These are phyloP conservation scores for Raja brachyura DNA, from an alignment of 2,113 vertebrate genomes.

Conservation along the genomic window DNA sequence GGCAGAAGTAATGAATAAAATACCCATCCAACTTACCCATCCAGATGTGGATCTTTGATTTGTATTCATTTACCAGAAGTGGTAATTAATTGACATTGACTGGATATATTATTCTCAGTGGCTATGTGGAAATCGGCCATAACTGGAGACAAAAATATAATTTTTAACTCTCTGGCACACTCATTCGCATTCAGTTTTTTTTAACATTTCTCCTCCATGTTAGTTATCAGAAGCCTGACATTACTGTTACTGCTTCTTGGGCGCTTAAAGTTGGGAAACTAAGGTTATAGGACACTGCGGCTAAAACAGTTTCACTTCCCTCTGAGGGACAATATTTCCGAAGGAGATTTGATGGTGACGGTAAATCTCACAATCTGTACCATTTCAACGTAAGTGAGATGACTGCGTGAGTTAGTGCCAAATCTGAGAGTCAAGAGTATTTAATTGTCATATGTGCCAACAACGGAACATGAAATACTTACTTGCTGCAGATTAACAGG, in stretches of 20 bases:
- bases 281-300: too few species aligned
- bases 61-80: not conserved
- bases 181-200: not conserved
- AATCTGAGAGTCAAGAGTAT: not conserved
- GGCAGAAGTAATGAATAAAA: not conserved
- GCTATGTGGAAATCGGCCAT: not conserved
- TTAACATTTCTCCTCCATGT: not conserved
- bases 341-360: not conserved
- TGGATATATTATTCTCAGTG: not conserved
- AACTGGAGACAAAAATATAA: not conserved
- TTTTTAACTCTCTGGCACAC: not conserved
- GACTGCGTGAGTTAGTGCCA: not conserved
- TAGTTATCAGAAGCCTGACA: not conserved
- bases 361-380: not conserved
- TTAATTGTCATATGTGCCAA: too few species aligned
- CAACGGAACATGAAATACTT: too few species aligned
- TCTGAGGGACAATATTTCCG: not conserved
- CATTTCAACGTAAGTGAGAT: not conserved
- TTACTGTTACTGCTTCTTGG: conserved; percentile 6
- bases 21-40: too few species aligned
- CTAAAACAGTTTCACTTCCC: not conserved
- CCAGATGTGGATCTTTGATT: not conserved
- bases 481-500: too few species aligned
- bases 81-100: not conserved
- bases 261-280: not conserved